phyloP scores from a whole-genome alignment of 2,113 vertebrate genomes.

The Sylvilagus bachmani region DNA sequence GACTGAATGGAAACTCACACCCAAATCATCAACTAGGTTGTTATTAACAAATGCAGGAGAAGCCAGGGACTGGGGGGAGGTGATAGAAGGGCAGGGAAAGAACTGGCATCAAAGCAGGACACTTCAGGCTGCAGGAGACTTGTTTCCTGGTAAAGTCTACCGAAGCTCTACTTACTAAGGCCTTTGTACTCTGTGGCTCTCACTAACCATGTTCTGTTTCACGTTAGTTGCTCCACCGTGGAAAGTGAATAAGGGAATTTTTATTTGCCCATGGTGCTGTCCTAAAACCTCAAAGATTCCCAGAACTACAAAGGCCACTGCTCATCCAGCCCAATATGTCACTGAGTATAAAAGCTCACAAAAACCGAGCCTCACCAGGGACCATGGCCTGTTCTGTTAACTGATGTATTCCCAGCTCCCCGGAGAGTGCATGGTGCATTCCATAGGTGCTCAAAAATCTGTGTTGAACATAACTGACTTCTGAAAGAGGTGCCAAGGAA shows the following conservation, averaged over 20 bases:
- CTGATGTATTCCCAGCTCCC: neutral
- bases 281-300: slow-evolving; percentile 11
- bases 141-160: neutral
- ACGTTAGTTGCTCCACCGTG: neutral
- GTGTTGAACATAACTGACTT: neutral
- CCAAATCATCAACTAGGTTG: neutral
- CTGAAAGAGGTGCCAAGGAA: neutral
- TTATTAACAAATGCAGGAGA: neutral
- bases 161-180: neutral
- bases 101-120: neutral
- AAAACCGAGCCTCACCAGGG: neutral
- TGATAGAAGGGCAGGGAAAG: neutral
- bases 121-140: neutral
- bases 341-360: slow-evolving; percentile 9
- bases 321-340: neutral
- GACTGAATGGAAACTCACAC: neutral
- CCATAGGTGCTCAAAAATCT: neutral
- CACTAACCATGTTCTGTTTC: neutral
- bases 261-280: neutral
- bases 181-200: neutral
- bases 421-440: neutral
- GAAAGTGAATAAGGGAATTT: neutral
- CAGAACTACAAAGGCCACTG: neutral
- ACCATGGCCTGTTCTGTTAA: neutral
- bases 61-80: neutral